phyloP scores from a whole-genome alignment of 2,888 invertebrate genomes.

The Lutraria lutraria region DNA sequence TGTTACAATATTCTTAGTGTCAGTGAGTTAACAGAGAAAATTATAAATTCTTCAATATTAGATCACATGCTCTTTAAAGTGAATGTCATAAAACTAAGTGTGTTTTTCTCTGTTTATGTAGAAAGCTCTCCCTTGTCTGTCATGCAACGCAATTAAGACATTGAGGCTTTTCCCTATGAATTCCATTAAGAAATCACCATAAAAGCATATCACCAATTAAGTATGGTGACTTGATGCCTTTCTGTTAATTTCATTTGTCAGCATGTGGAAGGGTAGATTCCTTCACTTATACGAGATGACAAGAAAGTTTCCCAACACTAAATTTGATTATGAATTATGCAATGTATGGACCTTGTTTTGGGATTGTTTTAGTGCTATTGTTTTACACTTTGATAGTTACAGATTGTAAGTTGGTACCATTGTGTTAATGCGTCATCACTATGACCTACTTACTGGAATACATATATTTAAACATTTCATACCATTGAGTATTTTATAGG shows the following conservation, averaged over 20 bases:
- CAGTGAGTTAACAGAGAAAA: conserved; percentile 22
- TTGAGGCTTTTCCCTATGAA: conserved; percentile 64
- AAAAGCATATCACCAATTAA: conserved; percentile 73
- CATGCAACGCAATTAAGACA: conserved; percentile 69
- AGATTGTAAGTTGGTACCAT: not conserved
- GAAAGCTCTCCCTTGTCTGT: conserved; percentile 57
- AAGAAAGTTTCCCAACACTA: conserved; percentile 49
- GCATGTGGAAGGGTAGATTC: conserved; percentile 59
- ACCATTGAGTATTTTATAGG: not conserved
- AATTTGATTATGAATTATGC: conserved; percentile 64
- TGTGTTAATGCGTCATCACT: not conserved
- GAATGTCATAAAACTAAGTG: conserved; percentile 59
- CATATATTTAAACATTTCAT: not conserved
- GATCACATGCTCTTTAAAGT: conserved; percentile 45
- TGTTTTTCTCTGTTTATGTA: conserved; percentile 47
- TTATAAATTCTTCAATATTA: conserved; percentile 41
- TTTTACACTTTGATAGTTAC: not conserved
- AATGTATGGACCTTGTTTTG: conserved; percentile 49
- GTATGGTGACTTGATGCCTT: conserved; percentile 58
- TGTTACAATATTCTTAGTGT: not conserved
- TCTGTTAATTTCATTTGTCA: conserved; percentile 73
- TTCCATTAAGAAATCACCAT: conserved; percentile 73
- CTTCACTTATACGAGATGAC: conserved; percentile 64
- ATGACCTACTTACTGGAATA: not conserved
- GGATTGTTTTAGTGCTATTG: not conserved